Evolutionary conservation across 2,113 vertebrate genomes (phyloP).

Genomic region (Tragelaphus scriptus): DNA sequence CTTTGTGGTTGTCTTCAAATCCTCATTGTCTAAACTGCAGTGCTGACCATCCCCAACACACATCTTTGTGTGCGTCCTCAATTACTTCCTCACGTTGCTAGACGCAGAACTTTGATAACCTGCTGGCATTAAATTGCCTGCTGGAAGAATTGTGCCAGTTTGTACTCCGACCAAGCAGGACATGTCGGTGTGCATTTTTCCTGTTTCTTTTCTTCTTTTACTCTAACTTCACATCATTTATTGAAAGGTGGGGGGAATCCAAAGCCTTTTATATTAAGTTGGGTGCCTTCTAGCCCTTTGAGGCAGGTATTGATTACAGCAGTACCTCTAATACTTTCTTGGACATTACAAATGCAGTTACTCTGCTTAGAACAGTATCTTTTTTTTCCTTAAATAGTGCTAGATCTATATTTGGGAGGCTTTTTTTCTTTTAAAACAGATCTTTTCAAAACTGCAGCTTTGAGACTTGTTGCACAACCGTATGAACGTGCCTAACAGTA

Average conservation of each 20-base stretch:
- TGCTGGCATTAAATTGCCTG: neutral
- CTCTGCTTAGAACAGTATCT: neutral
- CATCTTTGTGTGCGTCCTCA: neutral
- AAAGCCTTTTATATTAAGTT: neutral
- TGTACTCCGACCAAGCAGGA: neutral
- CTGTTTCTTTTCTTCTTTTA: neutral
- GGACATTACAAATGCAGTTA: neutral
- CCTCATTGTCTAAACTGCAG: neutral
- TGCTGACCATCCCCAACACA: neutral
- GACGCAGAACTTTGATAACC: neutral
- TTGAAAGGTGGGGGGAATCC: neutral
- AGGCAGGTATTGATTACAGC: neutral
- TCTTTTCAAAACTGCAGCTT: neutral
- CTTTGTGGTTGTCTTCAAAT: neutral
- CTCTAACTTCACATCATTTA: neutral
- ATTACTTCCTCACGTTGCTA: neutral
- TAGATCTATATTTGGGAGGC: neutral
- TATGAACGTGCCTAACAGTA: neutral
- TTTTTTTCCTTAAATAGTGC: neutral
- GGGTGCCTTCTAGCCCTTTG: neutral
- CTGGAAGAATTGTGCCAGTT: neutral
- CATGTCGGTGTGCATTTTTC: neutral
- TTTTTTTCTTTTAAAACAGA: neutral
- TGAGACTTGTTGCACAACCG: neutral
- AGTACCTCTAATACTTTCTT: neutral